Conservation (phyloP, 2,797 vertebrate species). For the Sebastolobus altivelis region DNA sequence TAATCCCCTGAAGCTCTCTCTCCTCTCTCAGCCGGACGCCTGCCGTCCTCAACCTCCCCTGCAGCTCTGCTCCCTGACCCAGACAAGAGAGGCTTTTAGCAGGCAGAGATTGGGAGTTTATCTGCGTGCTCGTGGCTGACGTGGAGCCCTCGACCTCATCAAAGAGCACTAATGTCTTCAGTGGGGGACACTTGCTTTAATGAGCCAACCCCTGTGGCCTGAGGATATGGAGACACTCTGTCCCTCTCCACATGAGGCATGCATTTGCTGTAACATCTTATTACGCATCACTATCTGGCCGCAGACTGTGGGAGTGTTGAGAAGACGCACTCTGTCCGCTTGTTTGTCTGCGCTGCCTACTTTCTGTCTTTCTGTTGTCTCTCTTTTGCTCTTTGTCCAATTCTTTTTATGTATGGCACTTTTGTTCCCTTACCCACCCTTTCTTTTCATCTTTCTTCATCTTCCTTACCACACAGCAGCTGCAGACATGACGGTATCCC, state of each 20-base stretch:
- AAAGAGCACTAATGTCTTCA: constrained; percentile 62
- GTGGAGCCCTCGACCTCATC: constrained; percentile 52
- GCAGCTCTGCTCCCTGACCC: constrained; percentile 35
- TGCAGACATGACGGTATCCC: constrained; percentile 79
- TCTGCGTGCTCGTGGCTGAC: constrained; percentile 60
- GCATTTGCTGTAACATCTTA: constrained; percentile 52
- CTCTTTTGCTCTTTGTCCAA: constrained; percentile 10
- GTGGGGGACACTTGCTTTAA: constrained; percentile 45
- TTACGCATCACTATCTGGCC: constrained; percentile 48
- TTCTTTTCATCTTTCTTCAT: constrained; percentile 56
- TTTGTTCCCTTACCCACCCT: constrained; percentile 32
- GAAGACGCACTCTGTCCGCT: constrained; percentile 29
- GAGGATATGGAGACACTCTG: constrained; percentile 65
- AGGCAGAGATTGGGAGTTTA: constrained; percentile 61
- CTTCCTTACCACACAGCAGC: constrained; percentile 52
- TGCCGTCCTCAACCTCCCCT: constrained; percentile 22
- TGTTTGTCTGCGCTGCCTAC: constrained; percentile 30
- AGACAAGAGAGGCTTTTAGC: constrained; percentile 71
- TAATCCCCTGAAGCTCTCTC: constrained; percentile 29
- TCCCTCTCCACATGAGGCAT: constrained; percentile 40
- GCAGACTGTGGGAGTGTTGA: constrained; percentile 40
- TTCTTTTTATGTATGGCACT: constrained; percentile 31
- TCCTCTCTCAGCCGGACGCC: constrained; percentile 24
- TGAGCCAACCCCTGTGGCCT: constrained; percentile 55
- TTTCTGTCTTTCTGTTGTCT: constrained; percentile 24